A percentile compares a stretch with the other conserved stretches of the same genome.
Conservation (phyloP, 2,888 invertebrate genomes). For the Cheilosia grossa region DNA sequence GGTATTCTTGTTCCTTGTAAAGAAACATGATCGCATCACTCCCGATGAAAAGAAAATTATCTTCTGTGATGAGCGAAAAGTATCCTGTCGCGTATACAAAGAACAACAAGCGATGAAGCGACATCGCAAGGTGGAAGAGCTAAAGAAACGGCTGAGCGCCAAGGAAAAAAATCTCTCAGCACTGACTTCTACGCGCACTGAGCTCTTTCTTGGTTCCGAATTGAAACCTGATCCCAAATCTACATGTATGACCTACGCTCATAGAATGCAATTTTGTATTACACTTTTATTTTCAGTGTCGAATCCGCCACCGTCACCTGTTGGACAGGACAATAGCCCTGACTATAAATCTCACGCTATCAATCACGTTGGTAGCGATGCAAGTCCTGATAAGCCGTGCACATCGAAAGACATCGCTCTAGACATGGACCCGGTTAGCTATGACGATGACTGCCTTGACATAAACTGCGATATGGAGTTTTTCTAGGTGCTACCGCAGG, state of each 20-base stretch:
- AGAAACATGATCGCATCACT: constrained; percentile 88
- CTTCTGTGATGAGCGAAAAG: constrained; percentile 87
- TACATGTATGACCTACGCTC: constrained; percentile 73
- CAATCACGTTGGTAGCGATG: constrained; percentile 80
- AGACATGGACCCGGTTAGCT: constrained; percentile 81
- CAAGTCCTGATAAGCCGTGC: constrained; percentile 79
- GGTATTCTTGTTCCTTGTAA: constrained; percentile 91
- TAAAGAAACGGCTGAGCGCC: constrained; percentile 86
- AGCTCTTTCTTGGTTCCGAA: constrained; percentile 78
- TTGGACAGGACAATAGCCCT: constrained; percentile 87
- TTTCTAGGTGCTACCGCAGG: constrained; percentile 83
- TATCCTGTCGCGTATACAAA: constrained; percentile 85
- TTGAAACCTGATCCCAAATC: constrained; percentile 78
- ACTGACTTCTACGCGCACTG: constrained; percentile 79
- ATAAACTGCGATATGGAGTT: constrained; percentile 90
- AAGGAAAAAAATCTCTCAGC: constrained; percentile 81
- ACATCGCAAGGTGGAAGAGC: constrained; percentile 87
- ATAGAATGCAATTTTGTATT: neutral
- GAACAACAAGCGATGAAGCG: constrained; percentile 85
- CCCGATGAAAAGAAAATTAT: constrained; percentile 87
- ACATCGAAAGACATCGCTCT: constrained; percentile 77
- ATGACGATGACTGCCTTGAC: constrained; percentile 89
- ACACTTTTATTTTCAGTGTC: constrained; percentile 79
- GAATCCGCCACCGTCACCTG: constrained; percentile 93
- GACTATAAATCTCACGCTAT: constrained; percentile 85